Evolutionary conservation across 2,797 vertebrate species (phyloP).

Genomic region (Eurystomus glaucurus): DNA sequence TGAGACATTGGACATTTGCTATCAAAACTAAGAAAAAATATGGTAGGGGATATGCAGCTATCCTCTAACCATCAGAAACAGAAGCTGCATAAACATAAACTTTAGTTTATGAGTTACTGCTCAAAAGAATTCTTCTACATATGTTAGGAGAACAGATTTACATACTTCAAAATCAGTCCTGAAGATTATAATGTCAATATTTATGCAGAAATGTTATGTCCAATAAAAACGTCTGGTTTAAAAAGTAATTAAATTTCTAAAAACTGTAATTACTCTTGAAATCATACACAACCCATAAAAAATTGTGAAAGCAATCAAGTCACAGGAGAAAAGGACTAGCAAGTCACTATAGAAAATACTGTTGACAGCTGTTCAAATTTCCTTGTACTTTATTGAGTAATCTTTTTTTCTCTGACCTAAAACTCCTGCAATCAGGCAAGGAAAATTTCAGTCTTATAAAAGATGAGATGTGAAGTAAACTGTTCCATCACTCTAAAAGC

Average conservation of each 20-base stretch:
- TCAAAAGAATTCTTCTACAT: not conserved
- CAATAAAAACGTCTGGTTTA: not conserved
- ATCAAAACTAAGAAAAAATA: not conserved
- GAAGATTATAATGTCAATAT: not conserved
- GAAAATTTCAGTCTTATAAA: not conserved
- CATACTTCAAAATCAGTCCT: not conserved
- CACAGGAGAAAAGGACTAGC: not conserved
- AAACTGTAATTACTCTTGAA: not conserved
- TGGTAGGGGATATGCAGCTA: not conserved
- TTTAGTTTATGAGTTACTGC: not conserved
- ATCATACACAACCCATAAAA: not conserved
- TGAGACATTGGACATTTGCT: not conserved
- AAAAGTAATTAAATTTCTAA: not conserved
- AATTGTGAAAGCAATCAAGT: not conserved
- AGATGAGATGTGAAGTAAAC: fast-evolving
- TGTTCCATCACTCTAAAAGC: not conserved
- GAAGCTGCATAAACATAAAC: not conserved
- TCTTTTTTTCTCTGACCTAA: not conserved
- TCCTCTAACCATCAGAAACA: not conserved
- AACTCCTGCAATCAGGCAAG: not conserved
- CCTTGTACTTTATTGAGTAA: not conserved
- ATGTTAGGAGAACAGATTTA: not conserved
- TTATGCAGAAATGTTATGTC: not conserved
- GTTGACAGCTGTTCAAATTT: not conserved
- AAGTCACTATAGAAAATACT: not conserved